Base-by-base conservation (phyloP, 1,140 invertebrate genomes). In the Aphelenchoides besseyi region DNA sequence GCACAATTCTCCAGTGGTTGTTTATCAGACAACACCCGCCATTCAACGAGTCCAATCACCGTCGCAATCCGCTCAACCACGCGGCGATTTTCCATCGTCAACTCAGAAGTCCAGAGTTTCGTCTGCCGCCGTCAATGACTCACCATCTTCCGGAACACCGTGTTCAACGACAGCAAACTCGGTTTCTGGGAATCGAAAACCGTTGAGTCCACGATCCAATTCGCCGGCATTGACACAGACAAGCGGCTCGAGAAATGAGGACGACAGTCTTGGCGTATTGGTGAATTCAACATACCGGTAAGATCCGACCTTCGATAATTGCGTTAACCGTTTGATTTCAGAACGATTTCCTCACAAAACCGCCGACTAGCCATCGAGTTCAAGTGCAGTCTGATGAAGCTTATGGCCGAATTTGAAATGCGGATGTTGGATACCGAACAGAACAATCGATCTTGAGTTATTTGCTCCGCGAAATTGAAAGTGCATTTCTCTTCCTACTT, bases 401-500 rank as follows among this genome's bases (percentile, higher is more conserved):
- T 59, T 8, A 59, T 59, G 5, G 16, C 5, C 18, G 55, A 59
- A 33, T 59, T 8, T 23, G 55, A 59, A 23, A 59, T 59, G 55
- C 18, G 5, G 55, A 8, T 59, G 55, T 33, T 59, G 55, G 55
- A 59, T 8, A 33, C 5, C 5, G 55, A 59, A 23, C 5, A 23
- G 5, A 59, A 59, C n/a, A 41, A n/a, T 5, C 37, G n/a, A 41
- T n/a, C 5, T 8, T 41, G 37, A 41, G 54, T 29, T 8, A 57
- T 8, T 57, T 23, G 18, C 5, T 8, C n/a, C 5, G 54, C 54
- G n/a, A n/a, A n/a, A n/a, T n/a, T n/a, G n/a, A n/a, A n/a, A n/a
- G n/a, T n/a, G n/a, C 16, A 68, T 0, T 2, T 72, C 59, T 12
- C 61, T 52, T 75, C 30, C 8, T 8, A 74, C 18, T 73, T 71